Evolutionary conservation across 2,113 vertebrate species (phyloP).

Genomic region (Phainopepla nitens): DNA sequence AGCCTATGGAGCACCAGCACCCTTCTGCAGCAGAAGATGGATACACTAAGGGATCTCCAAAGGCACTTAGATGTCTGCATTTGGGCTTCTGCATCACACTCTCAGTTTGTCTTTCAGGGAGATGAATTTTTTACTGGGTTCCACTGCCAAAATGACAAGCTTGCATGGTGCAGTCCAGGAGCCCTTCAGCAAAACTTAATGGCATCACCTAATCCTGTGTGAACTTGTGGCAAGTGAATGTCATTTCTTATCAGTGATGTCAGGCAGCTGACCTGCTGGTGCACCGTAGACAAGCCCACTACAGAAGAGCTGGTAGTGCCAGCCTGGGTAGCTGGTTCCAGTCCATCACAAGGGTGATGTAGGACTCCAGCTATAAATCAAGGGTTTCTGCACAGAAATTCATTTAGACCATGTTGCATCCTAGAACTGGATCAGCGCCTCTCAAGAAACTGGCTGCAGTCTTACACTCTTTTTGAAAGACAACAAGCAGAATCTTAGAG

Average conservation of each 20-base stretch:
- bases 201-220: background rate
- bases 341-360: background rate
- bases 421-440: background rate
- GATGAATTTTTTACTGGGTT: background rate
- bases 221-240: background rate
- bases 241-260: background rate
- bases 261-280: background rate
- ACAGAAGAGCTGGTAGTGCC: background rate
- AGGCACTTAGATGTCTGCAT: background rate
- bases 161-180: background rate
- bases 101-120: background rate
- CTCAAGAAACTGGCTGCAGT: background rate
- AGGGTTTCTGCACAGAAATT: background rate
- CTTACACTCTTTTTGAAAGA: background rate
- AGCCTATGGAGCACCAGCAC: background rate
- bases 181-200: background rate
- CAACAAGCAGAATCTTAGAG: background rate
- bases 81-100: background rate
- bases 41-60: background rate
- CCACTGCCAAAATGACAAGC: background rate
- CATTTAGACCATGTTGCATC: background rate
- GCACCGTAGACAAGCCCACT: rapidly evolving
- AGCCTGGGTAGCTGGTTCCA: background rate
- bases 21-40: background rate
- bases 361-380: background rate